Evolutionary conservation across 2,797 vertebrate species (phyloP).

Genomic region (Lemur catta): DNA sequence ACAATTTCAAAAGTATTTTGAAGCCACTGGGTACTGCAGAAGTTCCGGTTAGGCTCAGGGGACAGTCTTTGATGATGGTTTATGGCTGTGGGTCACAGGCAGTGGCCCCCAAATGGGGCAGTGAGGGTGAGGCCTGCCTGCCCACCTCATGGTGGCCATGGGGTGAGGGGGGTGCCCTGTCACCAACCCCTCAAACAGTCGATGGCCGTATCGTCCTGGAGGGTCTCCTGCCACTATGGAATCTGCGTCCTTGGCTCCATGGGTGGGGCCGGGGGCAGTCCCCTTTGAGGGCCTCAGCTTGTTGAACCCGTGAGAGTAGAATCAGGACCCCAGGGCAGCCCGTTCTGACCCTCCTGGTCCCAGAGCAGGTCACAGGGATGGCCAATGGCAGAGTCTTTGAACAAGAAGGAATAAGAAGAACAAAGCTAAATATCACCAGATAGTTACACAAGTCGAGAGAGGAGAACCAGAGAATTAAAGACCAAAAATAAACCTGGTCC

Average conservation of each 20-base stretch:
- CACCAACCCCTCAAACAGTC: background rate
- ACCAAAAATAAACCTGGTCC: background rate
- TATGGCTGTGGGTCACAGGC: background rate
- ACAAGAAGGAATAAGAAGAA: background rate
- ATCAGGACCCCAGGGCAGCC: background rate
- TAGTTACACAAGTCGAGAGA: background rate
- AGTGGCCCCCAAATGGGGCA: background rate
- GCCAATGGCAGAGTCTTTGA: background rate
- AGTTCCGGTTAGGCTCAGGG: background rate
- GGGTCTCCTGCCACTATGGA: background rate
- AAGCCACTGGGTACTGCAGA: background rate
- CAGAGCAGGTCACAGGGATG: background rate
- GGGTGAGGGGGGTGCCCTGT: fast-evolving
- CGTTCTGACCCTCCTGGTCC: background rate
- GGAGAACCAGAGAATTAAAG: background rate
- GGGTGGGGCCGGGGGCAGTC: background rate
- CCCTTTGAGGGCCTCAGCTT: background rate
- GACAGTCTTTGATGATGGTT: background rate
- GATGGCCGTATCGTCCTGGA: too few relatives aligned
- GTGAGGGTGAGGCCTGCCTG: background rate
- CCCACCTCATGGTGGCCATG: background rate
- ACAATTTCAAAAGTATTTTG: background rate
- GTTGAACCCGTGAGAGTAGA: background rate
- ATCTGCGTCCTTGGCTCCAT: background rate
- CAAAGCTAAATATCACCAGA: background rate